Evolutionary conservation across 1,140 invertebrate genomes (phyloP), one percentile per base, ranked within the genome.

Genomic region (Orchestia grillus): DNA sequence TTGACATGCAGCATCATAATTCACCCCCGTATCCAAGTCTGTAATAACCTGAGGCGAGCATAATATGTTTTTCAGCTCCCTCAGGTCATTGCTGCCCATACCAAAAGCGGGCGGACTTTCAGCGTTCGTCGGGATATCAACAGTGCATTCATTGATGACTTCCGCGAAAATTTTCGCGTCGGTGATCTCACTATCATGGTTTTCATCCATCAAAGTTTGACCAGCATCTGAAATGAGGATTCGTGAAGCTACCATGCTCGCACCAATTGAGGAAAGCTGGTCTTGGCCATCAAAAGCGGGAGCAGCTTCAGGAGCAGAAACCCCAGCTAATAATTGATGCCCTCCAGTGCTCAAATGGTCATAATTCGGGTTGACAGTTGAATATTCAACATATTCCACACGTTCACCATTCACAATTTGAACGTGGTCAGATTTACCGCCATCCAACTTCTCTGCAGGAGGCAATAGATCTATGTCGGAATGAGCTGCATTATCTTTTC

Each of bases 1-100:
- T 15, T 42, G 88, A 90, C 28, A 42, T 15, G 8, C 36, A 42
- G 0, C 41, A 90, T 90, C 40, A 45, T 94, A 45, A n/a, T 44
- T 44, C 15, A 47, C 8, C 0, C 92, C 92, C 16, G 92, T 94
- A 19, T 94, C 92, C 19, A 94, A 45, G 92, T 94, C 44, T 19
- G 92, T 94, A 15, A 94, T 94, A 4, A 44, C 44, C 44, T 94
- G 41, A 94, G 92, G 92, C 19, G 92, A 94, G 36, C 92, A 94
- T 16, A 94, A 40, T 19, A 94, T 44, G 41, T 47, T 40, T 44
- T 44, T 11, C 11, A 94, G 44, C 36, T 45, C 11, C 45, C 43
- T 44, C 44, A 94, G 40, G 6, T 8, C 28, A 15, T 1, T 19
- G 36, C 28, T 36, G 41, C 47, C 44, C 8, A 40, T 0, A n/a